These are phyloP conservation scores for Chromoteleia sp. DNA, from an alignment of 2,888 invertebrate species.

Conservation along the genomic window DNA sequence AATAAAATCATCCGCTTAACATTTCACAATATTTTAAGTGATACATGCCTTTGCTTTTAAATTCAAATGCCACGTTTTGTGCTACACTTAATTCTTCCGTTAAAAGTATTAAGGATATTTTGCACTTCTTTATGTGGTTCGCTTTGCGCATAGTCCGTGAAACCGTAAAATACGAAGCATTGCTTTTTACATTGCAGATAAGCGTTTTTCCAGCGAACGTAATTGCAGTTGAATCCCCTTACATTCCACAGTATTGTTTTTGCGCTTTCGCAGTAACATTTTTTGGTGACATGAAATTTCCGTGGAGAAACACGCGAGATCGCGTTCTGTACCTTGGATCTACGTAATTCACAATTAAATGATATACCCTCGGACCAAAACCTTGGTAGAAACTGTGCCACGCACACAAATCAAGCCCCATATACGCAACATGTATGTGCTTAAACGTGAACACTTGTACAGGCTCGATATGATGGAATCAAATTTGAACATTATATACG, in stretches of 20 bases:
- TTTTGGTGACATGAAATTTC: slow-evolving; percentile 70
- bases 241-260: slow-evolving; percentile 64
- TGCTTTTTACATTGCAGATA: slow-evolving; percentile 66
- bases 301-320: slow-evolving; percentile 72
- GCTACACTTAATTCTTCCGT: slow-evolving; percentile 33
- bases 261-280: slow-evolving; percentile 61
- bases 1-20: slow-evolving; percentile 37
- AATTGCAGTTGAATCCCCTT: slow-evolving; percentile 58
- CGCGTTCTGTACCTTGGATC: slow-evolving; percentile 70
- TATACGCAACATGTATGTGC: background rate
- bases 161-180: slow-evolving; percentile 54
- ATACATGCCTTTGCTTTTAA: slow-evolving; percentile 49
- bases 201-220: slow-evolving; percentile 50
- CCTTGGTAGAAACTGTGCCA: slow-evolving; percentile 68
- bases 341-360: slow-evolving; percentile 72
- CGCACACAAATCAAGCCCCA: slow-evolving; percentile 20
- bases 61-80: slow-evolving; percentile 52
- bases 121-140: slow-evolving; percentile 53
- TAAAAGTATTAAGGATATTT: slow-evolving; percentile 62
- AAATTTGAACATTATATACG: slow-evolving; percentile 47
- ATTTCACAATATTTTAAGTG: slow-evolving; percentile 24
- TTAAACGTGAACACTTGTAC: slow-evolving; percentile 1
- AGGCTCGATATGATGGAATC: slow-evolving; percentile 59
- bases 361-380: slow-evolving; percentile 70
- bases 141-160: slow-evolving; percentile 50